phyloP scores from a whole-genome alignment of 2,888 invertebrate species.

The Muschampia staudingeri region DNA sequence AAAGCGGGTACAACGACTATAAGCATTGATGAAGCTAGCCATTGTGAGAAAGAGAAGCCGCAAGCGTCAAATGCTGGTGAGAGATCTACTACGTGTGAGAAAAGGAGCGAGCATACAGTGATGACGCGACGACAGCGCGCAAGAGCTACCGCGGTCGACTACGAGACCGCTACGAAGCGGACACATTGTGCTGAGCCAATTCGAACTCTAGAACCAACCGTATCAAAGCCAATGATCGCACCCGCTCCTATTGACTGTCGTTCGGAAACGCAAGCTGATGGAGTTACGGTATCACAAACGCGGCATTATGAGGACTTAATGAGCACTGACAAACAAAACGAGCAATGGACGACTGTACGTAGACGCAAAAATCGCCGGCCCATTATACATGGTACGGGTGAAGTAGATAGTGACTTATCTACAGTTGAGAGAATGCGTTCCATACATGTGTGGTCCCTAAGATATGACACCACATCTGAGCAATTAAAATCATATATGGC shows the following conservation, averaged over 20 bases:
- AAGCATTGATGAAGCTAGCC: too few relatives aligned
- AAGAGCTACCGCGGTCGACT: background rate
- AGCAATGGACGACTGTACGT: conserved; percentile 5
- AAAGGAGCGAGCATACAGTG: background rate
- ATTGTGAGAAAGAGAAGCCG: too few relatives aligned
- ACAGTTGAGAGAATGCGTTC: conserved; percentile 9
- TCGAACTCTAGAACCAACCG: background rate
- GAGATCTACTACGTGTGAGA: background rate
- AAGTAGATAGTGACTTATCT: conserved; percentile 83
- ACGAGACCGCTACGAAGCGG: background rate
- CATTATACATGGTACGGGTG: conserved; percentile 21
- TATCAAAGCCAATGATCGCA: background rate
- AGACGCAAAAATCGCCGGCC: conserved; percentile 10
- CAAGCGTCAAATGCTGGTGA: too few relatives aligned
- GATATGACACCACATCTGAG: conserved; percentile 18
- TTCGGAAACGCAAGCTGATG: background rate
- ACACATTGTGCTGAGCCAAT: background rate
- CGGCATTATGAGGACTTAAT: background rate
- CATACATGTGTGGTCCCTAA: conserved; percentile 29
- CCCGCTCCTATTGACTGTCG: too few relatives aligned
- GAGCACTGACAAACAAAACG: background rate
- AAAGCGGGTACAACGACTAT: too few relatives aligned
- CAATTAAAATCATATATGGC: conserved; percentile 21
- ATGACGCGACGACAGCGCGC: conserved; percentile 24
- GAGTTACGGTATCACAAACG: background rate